Evolutionary conservation across 2,113 vertebrate species (phyloP).

Genomic region (Suncus etruscus): DNA sequence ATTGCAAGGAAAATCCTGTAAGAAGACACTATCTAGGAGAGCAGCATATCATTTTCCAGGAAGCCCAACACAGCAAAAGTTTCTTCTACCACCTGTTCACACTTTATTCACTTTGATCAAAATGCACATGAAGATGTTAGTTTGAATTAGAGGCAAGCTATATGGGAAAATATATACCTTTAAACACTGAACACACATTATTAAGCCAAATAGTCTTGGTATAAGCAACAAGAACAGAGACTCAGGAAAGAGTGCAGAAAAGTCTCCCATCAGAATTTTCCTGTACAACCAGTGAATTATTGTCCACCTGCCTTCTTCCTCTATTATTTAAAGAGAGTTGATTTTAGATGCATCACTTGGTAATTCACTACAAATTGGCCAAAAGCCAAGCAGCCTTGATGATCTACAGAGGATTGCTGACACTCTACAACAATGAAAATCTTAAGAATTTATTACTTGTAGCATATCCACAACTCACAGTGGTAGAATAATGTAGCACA

Average conservation of each 20-base stretch:
- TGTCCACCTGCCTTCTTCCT: rapidly evolving
- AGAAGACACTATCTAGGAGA: slow-evolving; percentile 4
- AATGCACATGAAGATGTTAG: not conserved
- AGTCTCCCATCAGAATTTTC: not conserved
- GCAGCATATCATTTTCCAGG: not conserved
- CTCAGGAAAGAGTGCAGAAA: not conserved
- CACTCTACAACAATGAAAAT: not conserved
- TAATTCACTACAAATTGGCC: not conserved
- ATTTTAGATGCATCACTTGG: not conserved
- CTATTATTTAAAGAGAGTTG: not conserved
- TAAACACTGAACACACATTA: not conserved
- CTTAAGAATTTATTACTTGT: slow-evolving; percentile 33
- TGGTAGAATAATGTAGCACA: not conserved
- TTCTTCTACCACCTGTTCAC: not conserved
- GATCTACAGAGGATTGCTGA: slow-evolving; percentile 18
- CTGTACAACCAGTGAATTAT: not conserved
- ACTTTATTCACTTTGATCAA: not conserved
- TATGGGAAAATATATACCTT: not conserved
- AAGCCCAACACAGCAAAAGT: not conserved
- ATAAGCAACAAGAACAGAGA: not conserved
- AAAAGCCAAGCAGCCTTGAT: slow-evolving; percentile 45
- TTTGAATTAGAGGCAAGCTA: not conserved
- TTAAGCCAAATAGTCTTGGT: not conserved
- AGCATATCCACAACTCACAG: not conserved
- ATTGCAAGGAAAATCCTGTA: not conserved